These are phyloP conservation scores for Macroglossus sobrinus DNA, from an alignment of 2,113 vertebrate genomes.

Conservation along the genomic window DNA sequence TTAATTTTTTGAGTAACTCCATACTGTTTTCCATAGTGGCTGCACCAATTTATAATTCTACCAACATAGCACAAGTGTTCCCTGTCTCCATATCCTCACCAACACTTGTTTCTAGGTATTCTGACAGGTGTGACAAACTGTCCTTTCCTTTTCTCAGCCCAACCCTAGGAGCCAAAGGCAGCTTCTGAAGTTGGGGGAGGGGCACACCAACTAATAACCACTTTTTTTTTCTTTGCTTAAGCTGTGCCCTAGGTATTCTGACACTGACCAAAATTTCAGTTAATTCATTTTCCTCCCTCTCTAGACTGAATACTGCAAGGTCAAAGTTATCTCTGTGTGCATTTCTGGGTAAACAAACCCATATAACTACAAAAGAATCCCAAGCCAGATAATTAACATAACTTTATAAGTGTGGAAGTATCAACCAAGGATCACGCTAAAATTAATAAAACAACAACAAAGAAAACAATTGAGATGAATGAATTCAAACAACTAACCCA, in stretches of 20 bases:
- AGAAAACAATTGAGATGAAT: background rate
- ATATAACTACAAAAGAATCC: background rate
- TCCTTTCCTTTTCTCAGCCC: background rate
- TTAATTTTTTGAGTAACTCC: background rate
- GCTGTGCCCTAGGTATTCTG: background rate
- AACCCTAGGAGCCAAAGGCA: background rate
- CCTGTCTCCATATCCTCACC: background rate
- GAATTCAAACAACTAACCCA: background rate
- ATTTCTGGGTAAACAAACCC: background rate
- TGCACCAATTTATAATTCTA: background rate
- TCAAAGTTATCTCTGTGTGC: background rate
- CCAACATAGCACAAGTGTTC: background rate
- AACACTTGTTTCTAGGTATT: background rate
- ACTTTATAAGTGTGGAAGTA: too few relatives aligned
- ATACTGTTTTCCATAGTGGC: too few relatives aligned
- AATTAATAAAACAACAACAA: too few relatives aligned
- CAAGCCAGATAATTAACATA: background rate
- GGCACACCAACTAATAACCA: background rate
- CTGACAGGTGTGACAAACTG: background rate
- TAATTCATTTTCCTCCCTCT: background rate
- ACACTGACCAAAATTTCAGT: background rate
- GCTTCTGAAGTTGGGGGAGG: background rate
- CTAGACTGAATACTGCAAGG: background rate
- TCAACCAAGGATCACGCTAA: too few relatives aligned
- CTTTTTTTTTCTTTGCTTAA: background rate